Evolutionary conservation across 37 sponge, comb jelly and placozoan species (phyloP).

Genomic region (Cliona cf. orientalis): DNA sequence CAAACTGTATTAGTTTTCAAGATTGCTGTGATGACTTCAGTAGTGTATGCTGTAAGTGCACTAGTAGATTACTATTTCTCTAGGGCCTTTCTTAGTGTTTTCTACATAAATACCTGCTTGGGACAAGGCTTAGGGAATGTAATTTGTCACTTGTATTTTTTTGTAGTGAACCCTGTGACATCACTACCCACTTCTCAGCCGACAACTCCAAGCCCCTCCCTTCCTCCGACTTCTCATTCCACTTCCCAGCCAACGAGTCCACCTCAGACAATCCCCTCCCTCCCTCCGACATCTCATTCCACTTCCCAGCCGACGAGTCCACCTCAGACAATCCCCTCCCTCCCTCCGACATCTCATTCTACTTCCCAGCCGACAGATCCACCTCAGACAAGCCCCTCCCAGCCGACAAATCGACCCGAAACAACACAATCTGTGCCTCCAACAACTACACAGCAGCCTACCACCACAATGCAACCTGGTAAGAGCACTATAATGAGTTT

Average conservation of each 20-base stretch:
- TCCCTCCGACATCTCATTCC: neutral
- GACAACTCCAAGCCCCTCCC: neutral
- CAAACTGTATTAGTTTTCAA: neutral
- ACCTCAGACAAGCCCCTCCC: too few relatives aligned
- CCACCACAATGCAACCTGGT: too few relatives aligned
- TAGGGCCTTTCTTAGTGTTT: neutral
- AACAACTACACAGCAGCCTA: too few relatives aligned
- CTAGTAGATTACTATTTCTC: neutral
- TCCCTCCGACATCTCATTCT: neutral
- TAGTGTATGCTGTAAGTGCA: neutral
- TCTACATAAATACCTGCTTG: neutral
- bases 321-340: neutral
- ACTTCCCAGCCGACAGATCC: too few relatives aligned
- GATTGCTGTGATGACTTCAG: constrained; percentile 10
- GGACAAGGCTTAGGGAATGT: neutral
- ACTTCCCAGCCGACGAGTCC: neutral
- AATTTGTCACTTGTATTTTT: too few relatives aligned
- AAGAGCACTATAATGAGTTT: too few relatives aligned
- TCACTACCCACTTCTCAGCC: neutral
- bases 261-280: neutral
- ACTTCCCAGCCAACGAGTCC: neutral
- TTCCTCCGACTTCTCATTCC: neutral
- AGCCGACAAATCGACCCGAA: too few relatives aligned
- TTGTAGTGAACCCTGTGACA: too few relatives aligned
- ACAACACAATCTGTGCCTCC: too few relatives aligned